Evolutionary conservation across 2,113 vertebrate species (phyloP), one percentile per base, ranked within the genome.

Genomic region (Entomyzon cyanotis): DNA sequence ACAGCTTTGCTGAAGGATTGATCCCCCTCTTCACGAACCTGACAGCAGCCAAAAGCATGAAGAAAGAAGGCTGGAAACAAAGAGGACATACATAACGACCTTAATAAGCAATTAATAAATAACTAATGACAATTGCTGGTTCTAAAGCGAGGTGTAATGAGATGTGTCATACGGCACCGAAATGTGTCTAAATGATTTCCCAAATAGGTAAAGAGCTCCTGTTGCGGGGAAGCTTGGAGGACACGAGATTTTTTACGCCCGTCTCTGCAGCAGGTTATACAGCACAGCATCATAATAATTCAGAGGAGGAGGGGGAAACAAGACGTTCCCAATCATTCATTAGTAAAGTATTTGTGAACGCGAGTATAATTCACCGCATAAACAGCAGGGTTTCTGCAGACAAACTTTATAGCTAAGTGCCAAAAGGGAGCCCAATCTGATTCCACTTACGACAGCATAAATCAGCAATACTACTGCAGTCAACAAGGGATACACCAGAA

Each of bases 51-150:
- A 15, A 42, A 82, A 28, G 62, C 20, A 2, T 11, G 62, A 86
- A 80, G 41, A 70, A 58, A 94, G 77, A 41, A 84, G 65, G 60
- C 81, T 63, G 79, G 73, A 93, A 96, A 93, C 6, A 65, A 94
- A 93, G 76, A 90, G 84, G 90, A 93, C 93, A 30, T 91, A 86
- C 35, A 46, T 95, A 92, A 92, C n/a, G 3, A 67, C 71, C 84
- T 93, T 95, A 97, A 96, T 96, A 95, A 94, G 95, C 93, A 95
- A 97, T 95, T 97, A 97, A 97, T 97, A 97, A 94, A 89, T 94
- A 96, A 95, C 96, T 95, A 96, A 97, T 92, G 96, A 94, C 94
- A 94, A 96, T 74, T 35, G 92, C 94, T 95, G 33, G 33, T 90
- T 92, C 63, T 79, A 96, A 96, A 96, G 94, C 63, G 41, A 64